Base-by-base conservation (phyloP, 2,113 vertebrate species). In the Eidolon helvum region DNA sequence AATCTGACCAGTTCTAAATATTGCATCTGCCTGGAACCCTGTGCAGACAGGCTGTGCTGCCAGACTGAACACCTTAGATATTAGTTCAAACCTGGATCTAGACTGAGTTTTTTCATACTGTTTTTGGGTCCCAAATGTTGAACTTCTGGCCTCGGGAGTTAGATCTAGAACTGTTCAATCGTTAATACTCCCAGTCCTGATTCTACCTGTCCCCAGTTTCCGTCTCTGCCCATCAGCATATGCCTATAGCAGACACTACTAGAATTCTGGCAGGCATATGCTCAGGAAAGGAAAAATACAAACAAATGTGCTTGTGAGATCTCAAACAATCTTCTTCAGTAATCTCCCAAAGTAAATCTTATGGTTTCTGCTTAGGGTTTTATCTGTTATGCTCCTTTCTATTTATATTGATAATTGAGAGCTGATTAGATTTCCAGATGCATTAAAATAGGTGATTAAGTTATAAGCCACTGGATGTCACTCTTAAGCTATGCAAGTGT, bases 381-480 rank as follows among this genome's bases (percentile, higher is more conserved):
- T 96, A 43, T 72, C 22, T 45, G 24, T 59, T 80, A 43, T 87
- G 38, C 0, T 71, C 21, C 14, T 40, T 89, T 92, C 66, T 92
- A 43, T 88, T 80, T 95, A 59, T 75, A 43, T 88, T 74, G 86
- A 74, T 72, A 85, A 82, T 63, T 45, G 72, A 84, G 65, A 95
- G 28, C 26, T 38, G 30, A 94, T 69, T 85, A 12, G 35, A 83
- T 66, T 95, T 89, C 61, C 35, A 74, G 43, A 59, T 91, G 55
- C 45, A 72, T 43, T 82, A 35, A 1, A 94, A n/a, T 93, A 61
- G 85, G 89, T 90, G 78, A 93, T 94, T 93, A 96, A 95, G 55
- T 86, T 92, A 48, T 83, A 89, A 94, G 30, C 98, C 97, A 98
- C 98, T 97, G 98, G 97, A 95, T 97, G 98, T 98, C 98, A 97